phyloP scores from a whole-genome alignment of 1,140 invertebrate species.

The Lithobius niger region DNA sequence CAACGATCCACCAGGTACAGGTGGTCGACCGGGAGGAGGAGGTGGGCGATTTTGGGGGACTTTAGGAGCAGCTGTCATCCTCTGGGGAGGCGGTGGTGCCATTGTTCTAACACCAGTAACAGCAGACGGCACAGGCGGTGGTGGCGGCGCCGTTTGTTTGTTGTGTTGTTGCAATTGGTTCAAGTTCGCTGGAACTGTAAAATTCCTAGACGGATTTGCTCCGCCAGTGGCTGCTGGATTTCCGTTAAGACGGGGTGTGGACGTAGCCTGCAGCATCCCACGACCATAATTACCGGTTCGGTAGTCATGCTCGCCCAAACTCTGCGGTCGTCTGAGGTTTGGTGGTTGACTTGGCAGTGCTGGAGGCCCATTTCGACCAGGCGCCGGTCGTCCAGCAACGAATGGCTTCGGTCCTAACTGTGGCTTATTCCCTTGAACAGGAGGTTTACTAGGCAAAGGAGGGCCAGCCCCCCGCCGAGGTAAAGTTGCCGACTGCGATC shows the following conservation, averaged over 20 bases:
- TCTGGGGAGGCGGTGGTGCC: background rate
- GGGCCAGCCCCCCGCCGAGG: background rate
- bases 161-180: background rate
- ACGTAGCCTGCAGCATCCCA: background rate
- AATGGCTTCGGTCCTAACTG: background rate
- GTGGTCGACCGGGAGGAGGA: too few species aligned
- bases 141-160: conserved; percentile 6
- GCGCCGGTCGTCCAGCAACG: background rate
- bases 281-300: background rate
- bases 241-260: background rate
- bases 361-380: background rate
- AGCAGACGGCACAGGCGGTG: background rate
- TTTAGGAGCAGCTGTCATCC: background rate
- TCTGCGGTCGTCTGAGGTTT: background rate
- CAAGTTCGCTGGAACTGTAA: background rate
- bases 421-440: conserved; percentile 1
- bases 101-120: too few species aligned
- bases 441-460: conserved; percentile 6
- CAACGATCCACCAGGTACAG: background rate
- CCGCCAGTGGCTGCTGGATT: background rate
- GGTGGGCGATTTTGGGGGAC: background rate
- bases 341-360: background rate
- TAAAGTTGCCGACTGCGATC: background rate
- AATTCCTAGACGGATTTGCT: background rate
- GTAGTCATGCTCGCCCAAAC: conserved; percentile 1